Evolutionary conservation across 2,888 invertebrate species (phyloP).

Genomic region (Tenthredo scrophulariae): DNA sequence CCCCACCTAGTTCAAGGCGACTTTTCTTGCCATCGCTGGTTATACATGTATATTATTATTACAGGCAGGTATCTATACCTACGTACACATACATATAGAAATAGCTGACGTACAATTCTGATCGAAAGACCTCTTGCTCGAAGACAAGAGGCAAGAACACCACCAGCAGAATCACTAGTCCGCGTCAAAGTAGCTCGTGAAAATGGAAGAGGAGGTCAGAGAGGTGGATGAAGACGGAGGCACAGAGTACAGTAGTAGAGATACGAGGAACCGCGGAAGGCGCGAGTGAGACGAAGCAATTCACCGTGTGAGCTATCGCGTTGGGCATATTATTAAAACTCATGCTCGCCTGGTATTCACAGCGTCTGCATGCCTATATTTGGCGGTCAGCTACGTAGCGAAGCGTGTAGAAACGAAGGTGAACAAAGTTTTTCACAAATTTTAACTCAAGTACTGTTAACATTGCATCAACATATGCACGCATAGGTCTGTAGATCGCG

Average conservation of each 20-base stretch:
- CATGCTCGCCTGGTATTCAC: slow-evolving; percentile 51
- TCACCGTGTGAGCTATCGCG: slow-evolving; percentile 44
- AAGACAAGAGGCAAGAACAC: slow-evolving; percentile 21
- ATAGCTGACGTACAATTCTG: slow-evolving; percentile 16
- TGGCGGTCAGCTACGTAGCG: slow-evolving; percentile 45
- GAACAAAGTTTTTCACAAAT: slow-evolving; percentile 17
- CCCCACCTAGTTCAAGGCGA: slow-evolving; percentile 39
- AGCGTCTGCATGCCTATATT: slow-evolving; percentile 52
- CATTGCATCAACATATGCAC: too few relatives aligned
- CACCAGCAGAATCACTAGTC: slow-evolving; percentile 18
- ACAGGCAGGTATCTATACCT: not conserved
- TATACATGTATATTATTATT: slow-evolving; percentile 38
- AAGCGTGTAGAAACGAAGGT: slow-evolving; percentile 37
- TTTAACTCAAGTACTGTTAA: not conserved
- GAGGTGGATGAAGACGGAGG: not conserved
- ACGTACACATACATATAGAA: not conserved
- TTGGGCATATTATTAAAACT: slow-evolving; percentile 49
- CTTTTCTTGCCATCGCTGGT: slow-evolving; percentile 35
- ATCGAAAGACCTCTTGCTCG: slow-evolving; percentile 9
- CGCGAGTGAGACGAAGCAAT: slow-evolving; percentile 27
- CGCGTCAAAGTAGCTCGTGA: slow-evolving; percentile 29
- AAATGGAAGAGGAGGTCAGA: slow-evolving; percentile 29
- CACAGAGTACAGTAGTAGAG: slow-evolving; percentile 2
- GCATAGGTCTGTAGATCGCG: not conserved
- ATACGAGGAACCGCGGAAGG: slow-evolving; percentile 12